phyloP scores from a whole-genome alignment of 2,797 vertebrate species.

The Rhinoraja longicauda region DNA sequence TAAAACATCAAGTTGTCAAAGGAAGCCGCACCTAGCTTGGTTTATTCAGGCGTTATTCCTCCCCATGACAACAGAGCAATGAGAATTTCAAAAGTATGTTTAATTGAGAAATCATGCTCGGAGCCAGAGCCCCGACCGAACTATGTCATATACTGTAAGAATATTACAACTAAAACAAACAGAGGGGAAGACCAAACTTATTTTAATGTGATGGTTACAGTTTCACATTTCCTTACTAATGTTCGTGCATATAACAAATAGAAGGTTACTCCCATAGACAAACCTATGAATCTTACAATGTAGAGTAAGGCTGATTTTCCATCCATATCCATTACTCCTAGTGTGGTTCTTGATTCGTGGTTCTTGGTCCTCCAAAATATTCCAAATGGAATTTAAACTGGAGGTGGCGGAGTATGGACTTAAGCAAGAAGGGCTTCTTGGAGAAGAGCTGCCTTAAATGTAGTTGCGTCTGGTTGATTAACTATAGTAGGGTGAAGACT shows the following conservation, averaged over 20 bases:
- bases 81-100: neutral
- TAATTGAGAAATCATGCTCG: neutral
- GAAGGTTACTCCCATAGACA: neutral
- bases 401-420: too few species aligned
- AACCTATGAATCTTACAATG: too few species aligned
- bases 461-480: too few species aligned
- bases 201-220: neutral
- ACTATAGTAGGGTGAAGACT: too few species aligned
- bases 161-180: neutral
- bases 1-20: neutral
- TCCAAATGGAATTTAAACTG: too few species aligned
- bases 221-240: neutral
- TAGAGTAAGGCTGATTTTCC: neutral
- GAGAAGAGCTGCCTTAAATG: too few species aligned
- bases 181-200: neutral
- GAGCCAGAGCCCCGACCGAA: neutral
- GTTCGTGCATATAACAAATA: neutral
- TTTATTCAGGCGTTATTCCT: neutral
- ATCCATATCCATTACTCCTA: neutral
- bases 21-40: neutral
- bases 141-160: neutral
- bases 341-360: too few species aligned
- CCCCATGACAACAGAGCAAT: neutral
- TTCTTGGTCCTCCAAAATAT: too few species aligned
- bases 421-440: too few species aligned